These are phyloP conservation scores for Acanthosepion lycidas DNA, from an alignment of 2,888 invertebrate genomes.

Conservation along the genomic window DNA sequence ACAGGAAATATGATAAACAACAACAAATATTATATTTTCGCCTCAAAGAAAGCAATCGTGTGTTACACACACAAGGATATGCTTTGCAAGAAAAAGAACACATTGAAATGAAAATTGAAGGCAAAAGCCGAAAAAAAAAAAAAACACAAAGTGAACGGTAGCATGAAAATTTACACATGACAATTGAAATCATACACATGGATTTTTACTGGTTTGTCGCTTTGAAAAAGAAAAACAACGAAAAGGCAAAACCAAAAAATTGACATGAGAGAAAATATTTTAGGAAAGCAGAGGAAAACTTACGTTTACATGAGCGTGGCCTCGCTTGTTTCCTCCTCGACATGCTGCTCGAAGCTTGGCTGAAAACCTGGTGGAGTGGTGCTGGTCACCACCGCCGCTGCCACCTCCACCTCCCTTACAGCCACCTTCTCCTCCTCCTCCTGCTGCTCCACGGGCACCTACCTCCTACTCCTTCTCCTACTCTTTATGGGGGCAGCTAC, in stretches of 20 bases:
- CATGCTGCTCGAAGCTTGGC: conserved; percentile 46
- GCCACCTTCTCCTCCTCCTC: not conserved
- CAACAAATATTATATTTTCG: not conserved
- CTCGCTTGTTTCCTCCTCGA: conserved; percentile 47
- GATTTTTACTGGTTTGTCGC: too few species aligned
- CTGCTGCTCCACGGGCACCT: not conserved
- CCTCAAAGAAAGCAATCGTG: too few species aligned
- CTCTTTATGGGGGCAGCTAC: not conserved
- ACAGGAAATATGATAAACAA: too few species aligned
- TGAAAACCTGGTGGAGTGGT: not conserved
- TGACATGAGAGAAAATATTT: not conserved
- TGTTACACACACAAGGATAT: too few species aligned
- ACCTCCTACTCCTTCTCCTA: not conserved
- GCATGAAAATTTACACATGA: too few species aligned
- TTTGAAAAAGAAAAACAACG: too few species aligned
- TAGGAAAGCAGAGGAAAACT: not conserved
- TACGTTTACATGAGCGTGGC: conserved; percentile 48
- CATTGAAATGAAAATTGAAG: not conserved
- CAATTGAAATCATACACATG: too few species aligned
- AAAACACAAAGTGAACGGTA: too few species aligned
- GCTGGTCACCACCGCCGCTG: conserved; percentile 13
- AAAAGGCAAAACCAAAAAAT: not conserved
- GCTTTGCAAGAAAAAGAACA: too few species aligned
- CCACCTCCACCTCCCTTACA: not conserved
- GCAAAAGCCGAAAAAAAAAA: not conserved